Percentiles rank a stretch among this genome's conserved stretches.
These are phyloP conservation scores for Echinometra lucunter DNA, from an alignment of 53 echinoderm and acorn worm species.

Conservation along the genomic window DNA sequence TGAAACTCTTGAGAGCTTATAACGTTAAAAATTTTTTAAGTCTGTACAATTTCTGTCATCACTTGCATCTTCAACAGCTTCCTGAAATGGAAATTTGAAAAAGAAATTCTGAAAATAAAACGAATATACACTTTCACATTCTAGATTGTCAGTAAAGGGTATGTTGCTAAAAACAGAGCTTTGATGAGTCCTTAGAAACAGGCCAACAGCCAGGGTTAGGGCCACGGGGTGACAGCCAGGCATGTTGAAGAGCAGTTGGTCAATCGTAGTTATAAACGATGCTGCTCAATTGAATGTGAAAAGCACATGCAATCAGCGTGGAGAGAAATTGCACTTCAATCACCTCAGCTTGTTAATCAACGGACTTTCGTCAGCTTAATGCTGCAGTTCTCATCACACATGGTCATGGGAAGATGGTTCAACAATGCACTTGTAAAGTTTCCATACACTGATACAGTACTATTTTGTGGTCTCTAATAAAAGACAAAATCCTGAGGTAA, in stretches of 20 bases:
- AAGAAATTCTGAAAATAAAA: too few species aligned
- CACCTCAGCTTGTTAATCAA: background rate
- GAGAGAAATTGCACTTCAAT: background rate
- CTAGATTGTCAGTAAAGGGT: too few species aligned
- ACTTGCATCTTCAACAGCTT: too few species aligned
- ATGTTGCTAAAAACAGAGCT: too few species aligned
- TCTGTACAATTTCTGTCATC: too few species aligned
- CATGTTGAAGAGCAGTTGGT: constrained; percentile 18
- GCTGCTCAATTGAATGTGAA: constrained; percentile 29
- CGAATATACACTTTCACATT: too few species aligned
- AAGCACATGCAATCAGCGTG: constrained; percentile 20
- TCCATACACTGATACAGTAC: too few species aligned
- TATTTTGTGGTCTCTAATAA: too few species aligned
- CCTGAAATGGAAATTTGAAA: too few species aligned
- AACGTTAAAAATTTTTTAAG: too few species aligned
- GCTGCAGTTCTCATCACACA: background rate
- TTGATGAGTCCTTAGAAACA: background rate
- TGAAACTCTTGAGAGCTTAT: too few species aligned
- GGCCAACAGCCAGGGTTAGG: background rate
- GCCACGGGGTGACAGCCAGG: background rate
- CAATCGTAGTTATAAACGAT: constrained; percentile 33
- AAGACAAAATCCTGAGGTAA: background rate
- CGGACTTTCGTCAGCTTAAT: background rate
- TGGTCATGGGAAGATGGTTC: background rate
- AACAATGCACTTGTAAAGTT: background rate